Percentiles rank a stretch among this genome's conserved stretches.
Evolutionary conservation across 2,797 vertebrate species (phyloP).

Genomic region (Peromyscus eremicus): DNA sequence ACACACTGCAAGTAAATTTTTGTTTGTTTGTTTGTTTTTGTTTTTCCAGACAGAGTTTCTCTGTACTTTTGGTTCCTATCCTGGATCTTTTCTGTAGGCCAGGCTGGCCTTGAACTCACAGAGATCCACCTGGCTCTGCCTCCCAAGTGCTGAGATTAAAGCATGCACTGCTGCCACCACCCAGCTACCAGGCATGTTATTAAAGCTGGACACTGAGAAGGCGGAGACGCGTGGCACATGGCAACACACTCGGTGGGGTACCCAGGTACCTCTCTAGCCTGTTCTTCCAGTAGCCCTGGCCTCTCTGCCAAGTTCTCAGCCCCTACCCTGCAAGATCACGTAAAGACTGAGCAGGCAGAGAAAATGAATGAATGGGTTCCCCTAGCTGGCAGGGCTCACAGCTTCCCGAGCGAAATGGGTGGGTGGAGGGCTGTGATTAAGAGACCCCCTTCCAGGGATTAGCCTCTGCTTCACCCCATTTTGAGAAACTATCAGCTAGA

Average conservation of each 20-base stretch:
- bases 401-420: not conserved
- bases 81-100: not conserved
- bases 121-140: not conserved
- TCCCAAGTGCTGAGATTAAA: not conserved
- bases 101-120: not conserved
- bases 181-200: not conserved
- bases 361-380: not conserved
- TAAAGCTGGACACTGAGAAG: not conserved
- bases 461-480: not conserved
- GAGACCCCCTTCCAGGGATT: not conserved
- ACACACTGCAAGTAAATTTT: too few relatives aligned
- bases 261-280: not conserved
- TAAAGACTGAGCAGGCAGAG: slow-evolving; percentile 26
- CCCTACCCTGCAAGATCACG: slow-evolving; percentile 50
- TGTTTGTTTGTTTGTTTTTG: not conserved
- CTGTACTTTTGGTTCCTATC: not conserved
- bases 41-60: not conserved
- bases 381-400: not conserved
- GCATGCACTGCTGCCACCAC: not conserved
- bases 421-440: not conserved
- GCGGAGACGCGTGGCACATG: not conserved
- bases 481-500: not conserved
- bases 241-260: not conserved
- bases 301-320: not conserved
- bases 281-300: not conserved